Conservation (phyloP, 2,797 vertebrate genomes). For the Pygocentrus nattereri region DNA sequence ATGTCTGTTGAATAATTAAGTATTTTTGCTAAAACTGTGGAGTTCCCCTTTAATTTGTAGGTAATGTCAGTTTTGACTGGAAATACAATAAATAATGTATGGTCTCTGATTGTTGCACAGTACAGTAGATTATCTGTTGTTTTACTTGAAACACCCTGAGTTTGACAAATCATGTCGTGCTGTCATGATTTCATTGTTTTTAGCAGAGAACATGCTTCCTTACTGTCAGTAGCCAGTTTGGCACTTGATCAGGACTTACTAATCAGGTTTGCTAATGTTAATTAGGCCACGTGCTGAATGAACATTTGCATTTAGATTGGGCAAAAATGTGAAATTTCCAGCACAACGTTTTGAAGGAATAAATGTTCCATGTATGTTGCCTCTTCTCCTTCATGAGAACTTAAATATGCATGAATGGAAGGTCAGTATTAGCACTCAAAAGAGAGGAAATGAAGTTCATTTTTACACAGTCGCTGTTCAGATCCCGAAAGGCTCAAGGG, state of each 20-base stretch:
- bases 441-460: neutral
- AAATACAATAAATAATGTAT: too few relatives aligned
- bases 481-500: constrained; percentile 9
- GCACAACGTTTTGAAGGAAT: neutral
- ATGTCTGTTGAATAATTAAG: too few relatives aligned
- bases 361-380: neutral
- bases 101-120: too few relatives aligned
- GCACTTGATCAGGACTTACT: neutral
- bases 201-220: too few relatives aligned
- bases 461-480: neutral
- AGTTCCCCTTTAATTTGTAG: too few relatives aligned
- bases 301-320: neutral
- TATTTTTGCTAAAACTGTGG: too few relatives aligned
- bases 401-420: constrained; percentile 4
- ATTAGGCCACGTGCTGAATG: neutral
- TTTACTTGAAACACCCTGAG: too few relatives aligned
- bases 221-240: neutral
- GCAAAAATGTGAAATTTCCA: neutral
- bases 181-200: too few relatives aligned
- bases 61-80: too few relatives aligned
- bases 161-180: too few relatives aligned
- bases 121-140: too few relatives aligned
- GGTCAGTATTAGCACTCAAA: constrained; percentile 15
- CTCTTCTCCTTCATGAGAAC: neutral
- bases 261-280: neutral